phyloP scores from a whole-genome alignment of 1,140 invertebrate genomes.

The Ganaspis sp. region DNA sequence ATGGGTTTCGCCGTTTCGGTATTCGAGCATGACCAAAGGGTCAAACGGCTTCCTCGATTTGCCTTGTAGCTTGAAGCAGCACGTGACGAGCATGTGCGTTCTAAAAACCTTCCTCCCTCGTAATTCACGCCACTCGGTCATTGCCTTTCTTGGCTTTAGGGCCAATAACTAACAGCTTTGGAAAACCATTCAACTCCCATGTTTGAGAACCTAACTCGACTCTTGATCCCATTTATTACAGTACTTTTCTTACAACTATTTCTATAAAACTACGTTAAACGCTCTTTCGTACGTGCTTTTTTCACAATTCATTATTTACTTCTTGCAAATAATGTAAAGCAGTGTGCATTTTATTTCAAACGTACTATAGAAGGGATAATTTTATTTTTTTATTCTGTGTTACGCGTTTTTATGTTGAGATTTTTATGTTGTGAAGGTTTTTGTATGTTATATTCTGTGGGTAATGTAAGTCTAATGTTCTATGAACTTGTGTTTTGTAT shows the following conservation, averaged over 20 bases:
- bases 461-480: too few relatives aligned
- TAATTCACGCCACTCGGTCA: conserved; percentile 18
- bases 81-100: conserved; percentile 29
- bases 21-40: conserved; percentile 21
- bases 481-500: too few relatives aligned
- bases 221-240: conserved; percentile 13
- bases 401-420: too few relatives aligned
- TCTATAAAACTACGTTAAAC: not conserved
- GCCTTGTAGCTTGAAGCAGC: conserved; percentile 21
- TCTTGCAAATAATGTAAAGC: too few relatives aligned
- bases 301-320: too few relatives aligned
- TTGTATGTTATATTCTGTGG: too few relatives aligned
- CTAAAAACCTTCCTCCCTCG: conserved; percentile 29
- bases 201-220: conserved; percentile 12
- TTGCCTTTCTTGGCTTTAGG: conserved; percentile 25
- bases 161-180: conserved; percentile 21
- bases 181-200: conserved; percentile 18
- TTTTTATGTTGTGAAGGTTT: too few relatives aligned
- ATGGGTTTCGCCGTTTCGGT: not conserved
- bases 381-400: too few relatives aligned
- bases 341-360: too few relatives aligned
- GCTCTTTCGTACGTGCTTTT: too few relatives aligned
- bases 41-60: conserved; percentile 23
- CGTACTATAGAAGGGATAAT: too few relatives aligned
- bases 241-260: not conserved